Base-by-base conservation (phyloP, 2,888 invertebrate genomes). In the Drosophila suboccidentalis region DNA sequence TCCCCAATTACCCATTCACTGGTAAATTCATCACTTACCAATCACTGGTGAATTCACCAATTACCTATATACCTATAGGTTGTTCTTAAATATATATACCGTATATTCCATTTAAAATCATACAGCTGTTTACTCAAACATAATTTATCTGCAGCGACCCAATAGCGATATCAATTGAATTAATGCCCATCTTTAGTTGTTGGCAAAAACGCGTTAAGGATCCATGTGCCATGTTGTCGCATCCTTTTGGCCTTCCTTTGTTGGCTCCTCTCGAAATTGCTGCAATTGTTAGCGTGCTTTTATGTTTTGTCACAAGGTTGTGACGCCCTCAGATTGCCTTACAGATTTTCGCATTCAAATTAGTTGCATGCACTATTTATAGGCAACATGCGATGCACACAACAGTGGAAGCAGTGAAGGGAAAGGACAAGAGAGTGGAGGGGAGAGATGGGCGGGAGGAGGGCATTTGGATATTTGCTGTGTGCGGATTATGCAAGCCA, bases 211-310 rank as follows among this genome's bases (percentile, higher is more conserved):
- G 26, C 57, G 46, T 55, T 50, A 22, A n/a, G 19, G 15, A 49
- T 64, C 49, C 44, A 39, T 63, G 59, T 46, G 43, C n/a, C 51
- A 3, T 22, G 54, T 11, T 39, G 47, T n/a, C 62, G 34, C 62
- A 71, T 61, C 67, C 63, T 60, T 64, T 64, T 55, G 65, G 59
- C 59, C 71, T 57, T 59, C 46, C 55, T 47, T 59, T 68, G 60
- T 36, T 72, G 29, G 65, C 43, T 59, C n/a, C 58, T 15, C 64
- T 19, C 64, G 61, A 74, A 76, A 69, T 78, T 80, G 84, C 70
- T 59, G 79, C 77, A 68, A 77, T 81, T 79, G 84, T 83, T 69
- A n/a, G 62, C 59, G 51, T n/a, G 68, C 66, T 73, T 59, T 71
- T 63, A 58, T 63, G 63, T 50, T 59, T 39, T 46, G 32, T 54